Evolutionary conservation across 1,140 invertebrate species (phyloP).

Genomic region (Drosophila varians): DNA sequence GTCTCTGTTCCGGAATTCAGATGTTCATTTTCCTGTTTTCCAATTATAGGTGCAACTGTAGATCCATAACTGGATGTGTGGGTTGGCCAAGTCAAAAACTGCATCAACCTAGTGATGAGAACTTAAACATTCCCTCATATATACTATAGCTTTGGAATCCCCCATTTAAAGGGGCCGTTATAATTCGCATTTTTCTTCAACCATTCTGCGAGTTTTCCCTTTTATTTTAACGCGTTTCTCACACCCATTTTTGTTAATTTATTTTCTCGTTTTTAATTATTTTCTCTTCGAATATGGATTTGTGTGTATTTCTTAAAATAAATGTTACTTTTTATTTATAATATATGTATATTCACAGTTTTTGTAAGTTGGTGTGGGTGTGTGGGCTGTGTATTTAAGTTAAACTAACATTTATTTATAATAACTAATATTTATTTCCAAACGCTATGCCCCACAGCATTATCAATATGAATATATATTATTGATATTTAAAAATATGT

Average conservation of each 20-base stretch:
- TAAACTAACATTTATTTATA: constrained; percentile 66
- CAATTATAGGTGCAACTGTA: no score
- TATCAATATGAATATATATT: constrained; percentile 46
- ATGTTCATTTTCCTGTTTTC: no score
- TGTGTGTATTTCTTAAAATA: constrained; percentile 71
- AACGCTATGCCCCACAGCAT: constrained; percentile 25
- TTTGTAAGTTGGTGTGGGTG: constrained; percentile 31
- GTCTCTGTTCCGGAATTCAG: no score
- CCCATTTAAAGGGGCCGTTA: no score
- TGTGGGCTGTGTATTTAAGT: constrained; percentile 38
- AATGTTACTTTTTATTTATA: constrained; percentile 69
- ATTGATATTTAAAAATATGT: constrained; percentile 11
- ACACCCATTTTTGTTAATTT: constrained; percentile 58
- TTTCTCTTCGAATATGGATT: constrained; percentile 49
- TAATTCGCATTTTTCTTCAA: no score
- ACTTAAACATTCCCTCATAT: no score
- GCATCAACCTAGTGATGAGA: no score
- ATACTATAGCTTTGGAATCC: no score
- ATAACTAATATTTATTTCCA: constrained; percentile 27
- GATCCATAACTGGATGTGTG: no score
- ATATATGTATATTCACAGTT: constrained; percentile 75
- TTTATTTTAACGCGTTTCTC: constrained; percentile 44
- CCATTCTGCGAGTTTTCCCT: no score
- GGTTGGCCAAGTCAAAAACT: no score
- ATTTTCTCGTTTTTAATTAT: constrained; percentile 52